Conservation (phyloP, 2,113 vertebrate species). For the Irena cyanogastra region DNA sequence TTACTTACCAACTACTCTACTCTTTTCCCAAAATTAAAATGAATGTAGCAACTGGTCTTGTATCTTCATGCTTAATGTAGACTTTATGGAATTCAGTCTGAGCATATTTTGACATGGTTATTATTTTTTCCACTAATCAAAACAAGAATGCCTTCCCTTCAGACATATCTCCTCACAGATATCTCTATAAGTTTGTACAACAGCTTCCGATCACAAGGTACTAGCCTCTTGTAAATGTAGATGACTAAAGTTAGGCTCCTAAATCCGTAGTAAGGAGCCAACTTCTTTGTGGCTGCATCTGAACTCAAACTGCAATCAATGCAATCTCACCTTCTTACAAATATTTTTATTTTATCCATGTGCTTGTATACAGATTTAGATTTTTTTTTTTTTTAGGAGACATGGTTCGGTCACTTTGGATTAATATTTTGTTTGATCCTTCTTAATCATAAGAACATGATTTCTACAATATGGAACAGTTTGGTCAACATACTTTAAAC, state of each 20-base stretch:
- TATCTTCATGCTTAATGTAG: background rate
- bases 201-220: background rate
- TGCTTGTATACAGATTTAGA: background rate
- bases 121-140: background rate
- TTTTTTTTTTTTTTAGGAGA: background rate
- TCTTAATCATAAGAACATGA: background rate
- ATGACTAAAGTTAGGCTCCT: background rate
- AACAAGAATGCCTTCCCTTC: background rate
- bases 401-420: background rate
- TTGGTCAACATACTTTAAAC: background rate
- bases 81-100: background rate
- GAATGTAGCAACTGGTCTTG: background rate
- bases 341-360: background rate
- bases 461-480: background rate
- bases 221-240: background rate
- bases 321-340: background rate
- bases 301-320: background rate
- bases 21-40: background rate
- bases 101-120: background rate
- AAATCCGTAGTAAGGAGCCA: background rate
- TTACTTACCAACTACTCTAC: background rate
- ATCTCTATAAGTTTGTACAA: background rate
- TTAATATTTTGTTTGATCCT: background rate
- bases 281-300: background rate
- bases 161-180: background rate